phyloP scores from a whole-genome alignment of 1,140 invertebrate genomes.

The Drosophila tristis region DNA sequence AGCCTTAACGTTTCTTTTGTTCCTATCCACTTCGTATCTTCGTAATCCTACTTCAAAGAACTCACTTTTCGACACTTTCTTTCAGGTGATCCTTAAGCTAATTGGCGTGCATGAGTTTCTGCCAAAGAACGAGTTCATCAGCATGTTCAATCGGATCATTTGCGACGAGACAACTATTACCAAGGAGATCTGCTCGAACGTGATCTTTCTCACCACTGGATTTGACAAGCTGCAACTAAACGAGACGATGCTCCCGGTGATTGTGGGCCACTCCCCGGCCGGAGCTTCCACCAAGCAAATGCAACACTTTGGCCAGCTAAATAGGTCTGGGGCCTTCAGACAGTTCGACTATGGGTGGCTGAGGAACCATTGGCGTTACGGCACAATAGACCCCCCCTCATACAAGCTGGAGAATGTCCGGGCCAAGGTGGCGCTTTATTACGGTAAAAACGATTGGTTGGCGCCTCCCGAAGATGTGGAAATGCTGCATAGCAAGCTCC shows the following conservation, averaged over 20 bases:
- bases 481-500: conserved; percentile 80
- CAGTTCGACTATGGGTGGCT: conserved; percentile 85
- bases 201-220: conserved; percentile 86
- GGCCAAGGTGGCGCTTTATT: conserved; percentile 88
- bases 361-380: conserved; percentile 84
- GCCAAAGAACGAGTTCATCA: conserved; percentile 84
- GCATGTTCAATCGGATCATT: conserved; percentile 77
- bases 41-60: neutral
- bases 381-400: conserved; percentile 85
- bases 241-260: conserved; percentile 88
- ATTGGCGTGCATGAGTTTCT: conserved; percentile 86
- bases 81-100: conserved; percentile 69
- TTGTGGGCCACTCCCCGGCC: conserved; percentile 90
- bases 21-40: neutral
- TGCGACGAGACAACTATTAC: conserved; percentile 85
- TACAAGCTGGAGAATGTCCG: conserved; percentile 87
- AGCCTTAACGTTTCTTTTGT: neutral
- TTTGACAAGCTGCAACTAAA: conserved; percentile 86
- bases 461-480: conserved; percentile 85
- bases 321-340: conserved; percentile 84
- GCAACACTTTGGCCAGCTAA: conserved; percentile 88
- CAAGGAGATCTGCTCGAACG: conserved; percentile 86
- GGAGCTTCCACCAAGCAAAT: conserved; percentile 91
- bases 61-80: neutral
- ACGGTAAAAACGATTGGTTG: conserved; percentile 87